Evolutionary conservation across 2,797 vertebrate species (phyloP).

Genomic region (Ciconia nigra): DNA sequence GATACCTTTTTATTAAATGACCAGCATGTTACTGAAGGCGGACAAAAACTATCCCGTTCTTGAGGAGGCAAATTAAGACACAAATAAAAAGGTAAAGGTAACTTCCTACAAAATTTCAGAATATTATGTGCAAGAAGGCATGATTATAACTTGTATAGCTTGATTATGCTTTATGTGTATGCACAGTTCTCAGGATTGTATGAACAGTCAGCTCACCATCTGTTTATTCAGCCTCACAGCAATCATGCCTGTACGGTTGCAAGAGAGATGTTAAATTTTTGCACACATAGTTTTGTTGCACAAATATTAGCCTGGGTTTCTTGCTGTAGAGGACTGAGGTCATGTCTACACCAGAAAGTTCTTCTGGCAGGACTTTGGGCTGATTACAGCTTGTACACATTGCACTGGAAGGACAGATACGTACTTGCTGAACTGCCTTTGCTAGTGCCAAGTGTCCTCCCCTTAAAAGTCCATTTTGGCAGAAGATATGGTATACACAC

Average conservation of each 20-base stretch:
- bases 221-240: background rate
- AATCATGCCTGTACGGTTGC: background rate
- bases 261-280: background rate
- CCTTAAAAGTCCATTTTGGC: background rate
- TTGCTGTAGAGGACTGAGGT: slow-evolving; percentile 22
- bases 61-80: background rate
- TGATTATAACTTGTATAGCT: background rate
- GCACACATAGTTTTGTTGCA: background rate
- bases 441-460: background rate
- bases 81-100: background rate
- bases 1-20: background rate
- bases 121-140: background rate
- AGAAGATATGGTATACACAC: background rate
- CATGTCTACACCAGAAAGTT: slow-evolving; percentile 20
- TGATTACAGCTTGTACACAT: background rate
- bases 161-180: background rate
- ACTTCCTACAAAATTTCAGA: background rate
- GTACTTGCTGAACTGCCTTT: background rate
- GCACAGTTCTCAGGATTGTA: background rate
- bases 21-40: background rate
- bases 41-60: background rate
- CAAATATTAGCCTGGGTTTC: background rate
- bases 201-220: background rate
- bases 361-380: background rate
- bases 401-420: background rate